Percentiles rank a stretch among this genome's conserved stretches.
These are phyloP conservation scores for Tholera decimalis DNA, from an alignment of 2,888 invertebrate species.

Conservation along the genomic window DNA sequence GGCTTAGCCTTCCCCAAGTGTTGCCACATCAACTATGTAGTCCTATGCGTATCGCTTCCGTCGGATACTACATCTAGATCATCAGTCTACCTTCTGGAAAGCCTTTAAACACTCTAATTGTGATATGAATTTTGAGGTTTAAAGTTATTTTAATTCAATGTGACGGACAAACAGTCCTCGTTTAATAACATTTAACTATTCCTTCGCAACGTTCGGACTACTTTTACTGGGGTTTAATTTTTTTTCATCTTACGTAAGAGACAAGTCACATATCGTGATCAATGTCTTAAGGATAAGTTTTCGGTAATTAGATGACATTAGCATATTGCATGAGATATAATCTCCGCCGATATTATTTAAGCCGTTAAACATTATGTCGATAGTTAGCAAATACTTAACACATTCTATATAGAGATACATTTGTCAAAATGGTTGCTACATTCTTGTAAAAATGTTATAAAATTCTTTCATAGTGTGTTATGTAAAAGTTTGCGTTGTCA, in stretches of 20 bases:
- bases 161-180: conserved; percentile 50
- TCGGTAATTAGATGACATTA: conserved; percentile 88
- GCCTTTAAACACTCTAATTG: too few relatives aligned
- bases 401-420: conserved; percentile 50
- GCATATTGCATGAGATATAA: conserved; percentile 79
- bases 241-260: conserved; percentile 76
- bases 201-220: conserved; percentile 75
- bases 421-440: conserved; percentile 60
- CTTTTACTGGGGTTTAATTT: conserved; percentile 78
- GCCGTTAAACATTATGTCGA: conserved; percentile 54
- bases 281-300: conserved; percentile 86
- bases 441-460: conserved; percentile 49
- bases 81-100: too few relatives aligned
- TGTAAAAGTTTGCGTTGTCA: conserved; percentile 30
- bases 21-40: too few relatives aligned
- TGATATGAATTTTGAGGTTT: not conserved
- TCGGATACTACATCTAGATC: too few relatives aligned
- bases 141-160: not conserved
- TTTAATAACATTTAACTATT: conserved; percentile 64
- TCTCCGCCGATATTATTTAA: conserved; percentile 55
- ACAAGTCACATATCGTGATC: conserved; percentile 85
- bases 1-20: too few relatives aligned
- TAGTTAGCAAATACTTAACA: conserved; percentile 59
- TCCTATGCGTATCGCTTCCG: too few relatives aligned
- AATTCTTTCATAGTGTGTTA: conserved; percentile 45